A percentile compares a stretch with the other conserved stretches of the same genome.
Conservation (phyloP, 1,140 invertebrate genomes). For the Pseudomyrmex dendroicus region DNA sequence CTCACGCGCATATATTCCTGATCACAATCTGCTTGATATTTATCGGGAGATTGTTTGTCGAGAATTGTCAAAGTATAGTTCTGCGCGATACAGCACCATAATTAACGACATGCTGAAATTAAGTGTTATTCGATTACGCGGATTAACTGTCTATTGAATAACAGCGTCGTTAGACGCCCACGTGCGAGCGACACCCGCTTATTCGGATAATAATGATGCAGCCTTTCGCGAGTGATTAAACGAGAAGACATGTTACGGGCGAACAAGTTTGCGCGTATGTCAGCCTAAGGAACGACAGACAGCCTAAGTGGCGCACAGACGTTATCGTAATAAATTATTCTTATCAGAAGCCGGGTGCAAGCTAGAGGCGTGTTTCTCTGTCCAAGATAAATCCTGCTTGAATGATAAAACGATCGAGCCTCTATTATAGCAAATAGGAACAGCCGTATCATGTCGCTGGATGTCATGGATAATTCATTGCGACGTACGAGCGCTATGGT, state of each 20-base stretch:
- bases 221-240: constrained; percentile 59
- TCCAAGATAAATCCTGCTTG: constrained; percentile 53
- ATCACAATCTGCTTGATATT: constrained; percentile 44
- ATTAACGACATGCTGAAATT: constrained; percentile 39
- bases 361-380: constrained; percentile 61
- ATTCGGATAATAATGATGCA: constrained; percentile 60
- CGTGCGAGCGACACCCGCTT: constrained; percentile 32
- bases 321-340: constrained; percentile 70
- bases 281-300: constrained; percentile 20
- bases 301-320: neutral
- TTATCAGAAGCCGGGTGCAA: constrained; percentile 58
- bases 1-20: neutral
- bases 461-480: constrained; percentile 44
- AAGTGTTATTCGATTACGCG: constrained; percentile 43
- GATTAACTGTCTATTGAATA: constrained; percentile 33
- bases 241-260: constrained; percentile 59
- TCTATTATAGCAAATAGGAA: constrained; percentile 50
- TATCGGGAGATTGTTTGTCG: neutral
- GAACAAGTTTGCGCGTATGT: constrained; percentile 41
- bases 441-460: constrained; percentile 37
- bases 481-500: constrained; percentile 22
- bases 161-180: constrained; percentile 18
- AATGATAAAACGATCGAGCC: constrained; percentile 57
- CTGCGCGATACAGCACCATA: constrained; percentile 37
- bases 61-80: neutral